Evolutionary conservation across 2,113 vertebrate species (phyloP), one percentile per base, ranked within the genome.

Genomic region (Porphyrio hochstetteri): DNA sequence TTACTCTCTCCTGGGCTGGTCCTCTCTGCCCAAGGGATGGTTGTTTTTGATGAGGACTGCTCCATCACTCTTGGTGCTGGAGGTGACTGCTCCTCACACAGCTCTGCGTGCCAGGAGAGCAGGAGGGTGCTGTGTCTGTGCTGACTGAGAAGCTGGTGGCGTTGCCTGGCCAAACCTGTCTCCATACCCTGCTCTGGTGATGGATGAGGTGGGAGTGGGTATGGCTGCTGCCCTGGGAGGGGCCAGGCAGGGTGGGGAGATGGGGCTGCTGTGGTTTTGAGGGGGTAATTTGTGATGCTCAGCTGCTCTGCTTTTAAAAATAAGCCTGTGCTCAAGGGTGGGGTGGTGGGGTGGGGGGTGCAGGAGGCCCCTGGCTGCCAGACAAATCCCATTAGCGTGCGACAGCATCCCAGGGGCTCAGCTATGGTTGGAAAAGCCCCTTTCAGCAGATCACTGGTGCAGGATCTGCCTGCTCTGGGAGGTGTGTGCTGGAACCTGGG

Each of bases 71-170:
- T 68, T 1, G 5, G 56, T 1, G 18, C 70, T 53, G 38, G 57
- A 61, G 44, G 13, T 21, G 19, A 29, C 64, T 12, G 68, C 31
- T 68, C 56, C 33, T 35, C 0, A 0, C 31, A 11, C 11, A 7
- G 19, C 69, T 36, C 68, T 20, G 69, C 0, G 1, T 77, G 76
- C 27, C 0, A 0, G 35, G 70, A 76, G 79, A 67, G 71, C 2
- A 0, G 75, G 38, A 11, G 55, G 63, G 59, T 0, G 0, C 5
- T 7, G 10, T 17, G 46, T 53, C 64, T 36, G 53, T 23, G 46
- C 67, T 46, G 7, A 44, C 65, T 46, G 77, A 81, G 65, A 86
- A 57, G 86, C 83, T 68, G 2, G 1, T 14, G 80, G 74, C 3
- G 9, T 56, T 2, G 3, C 44, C 16, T 1, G 2, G 70, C 82